Evolutionary conservation across 2,797 vertebrate genomes (phyloP).

Genomic region (Phrynocephalus vlangalii): DNA sequence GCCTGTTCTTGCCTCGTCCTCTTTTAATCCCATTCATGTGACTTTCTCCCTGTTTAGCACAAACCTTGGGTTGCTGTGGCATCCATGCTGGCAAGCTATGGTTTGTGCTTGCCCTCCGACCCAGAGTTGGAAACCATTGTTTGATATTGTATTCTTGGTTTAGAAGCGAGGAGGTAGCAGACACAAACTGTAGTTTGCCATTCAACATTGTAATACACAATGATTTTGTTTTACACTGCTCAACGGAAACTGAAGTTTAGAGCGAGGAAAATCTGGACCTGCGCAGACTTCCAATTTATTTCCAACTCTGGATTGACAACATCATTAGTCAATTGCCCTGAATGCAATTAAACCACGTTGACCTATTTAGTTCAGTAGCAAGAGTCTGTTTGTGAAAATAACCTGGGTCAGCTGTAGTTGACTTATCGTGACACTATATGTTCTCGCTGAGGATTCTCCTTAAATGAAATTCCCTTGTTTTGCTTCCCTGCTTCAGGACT

Average conservation of each 20-base stretch:
- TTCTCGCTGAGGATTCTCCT: slow-evolving; percentile 1
- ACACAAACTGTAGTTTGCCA: not conserved
- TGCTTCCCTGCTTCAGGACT: slow-evolving; percentile 79
- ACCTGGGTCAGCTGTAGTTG: slow-evolving; percentile 13
- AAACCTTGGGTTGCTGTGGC: not conserved
- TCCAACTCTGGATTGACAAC: not conserved
- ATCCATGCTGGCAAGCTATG: not conserved
- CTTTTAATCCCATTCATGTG: not conserved
- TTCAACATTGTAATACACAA: not conserved
- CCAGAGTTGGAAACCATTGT: not conserved
- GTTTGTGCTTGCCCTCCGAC: not conserved
- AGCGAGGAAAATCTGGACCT: too few relatives aligned
- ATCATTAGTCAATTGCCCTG: not conserved
- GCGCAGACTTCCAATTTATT: not conserved
- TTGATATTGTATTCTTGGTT: not conserved
- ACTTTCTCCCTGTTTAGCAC: not conserved
- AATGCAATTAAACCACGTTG: slow-evolving; percentile 8
- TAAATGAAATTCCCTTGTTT: not conserved
- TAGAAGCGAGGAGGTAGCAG: not conserved
- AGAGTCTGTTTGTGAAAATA: slow-evolving; percentile 3
- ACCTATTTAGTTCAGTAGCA: not conserved
- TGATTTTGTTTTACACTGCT: not conserved
- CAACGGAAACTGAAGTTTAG: not conserved
- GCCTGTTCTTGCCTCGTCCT: not conserved
- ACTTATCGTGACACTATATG: slow-evolving; percentile 23